phyloP scores from a whole-genome alignment of 2,113 vertebrate species.

The Azemiops feae region DNA sequence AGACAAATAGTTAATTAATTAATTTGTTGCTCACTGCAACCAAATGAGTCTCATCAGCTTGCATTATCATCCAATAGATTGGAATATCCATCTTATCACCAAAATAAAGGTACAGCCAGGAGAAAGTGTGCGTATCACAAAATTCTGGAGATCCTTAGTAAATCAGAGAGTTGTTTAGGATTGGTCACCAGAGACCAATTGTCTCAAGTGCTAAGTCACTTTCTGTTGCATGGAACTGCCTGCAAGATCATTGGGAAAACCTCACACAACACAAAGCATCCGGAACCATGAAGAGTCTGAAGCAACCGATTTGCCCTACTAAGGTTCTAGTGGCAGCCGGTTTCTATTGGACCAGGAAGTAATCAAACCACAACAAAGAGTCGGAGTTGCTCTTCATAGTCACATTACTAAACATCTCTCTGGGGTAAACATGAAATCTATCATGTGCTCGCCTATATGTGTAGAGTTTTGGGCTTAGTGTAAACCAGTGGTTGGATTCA shows the following conservation, averaged over 20 bases:
- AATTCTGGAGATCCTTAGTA: not conserved
- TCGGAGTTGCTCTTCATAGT: not conserved
- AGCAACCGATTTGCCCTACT: not conserved
- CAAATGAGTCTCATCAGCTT: not conserved
- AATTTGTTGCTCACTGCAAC: not conserved
- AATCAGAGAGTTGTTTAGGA: not conserved
- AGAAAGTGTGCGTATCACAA: not conserved
- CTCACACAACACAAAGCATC: not conserved
- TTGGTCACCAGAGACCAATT: not conserved
- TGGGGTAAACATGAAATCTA: not conserved
- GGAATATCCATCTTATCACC: not conserved
- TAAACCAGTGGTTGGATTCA: not conserved
- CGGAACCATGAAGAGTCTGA: not conserved
- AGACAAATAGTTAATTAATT: not conserved
- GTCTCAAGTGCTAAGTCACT: not conserved
- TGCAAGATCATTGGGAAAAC: not conserved
- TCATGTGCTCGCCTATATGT: not conserved
- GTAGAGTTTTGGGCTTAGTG: not conserved
- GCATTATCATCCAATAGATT: not conserved
- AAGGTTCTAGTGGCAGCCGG: not conserved
- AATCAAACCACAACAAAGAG: not conserved
- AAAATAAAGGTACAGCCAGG: not conserved
- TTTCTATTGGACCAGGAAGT: not conserved
- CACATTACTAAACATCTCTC: not conserved
- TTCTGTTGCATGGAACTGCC: not conserved